phyloP scores from a whole-genome alignment of 2,888 invertebrate species.

The Athetis lepigone region DNA sequence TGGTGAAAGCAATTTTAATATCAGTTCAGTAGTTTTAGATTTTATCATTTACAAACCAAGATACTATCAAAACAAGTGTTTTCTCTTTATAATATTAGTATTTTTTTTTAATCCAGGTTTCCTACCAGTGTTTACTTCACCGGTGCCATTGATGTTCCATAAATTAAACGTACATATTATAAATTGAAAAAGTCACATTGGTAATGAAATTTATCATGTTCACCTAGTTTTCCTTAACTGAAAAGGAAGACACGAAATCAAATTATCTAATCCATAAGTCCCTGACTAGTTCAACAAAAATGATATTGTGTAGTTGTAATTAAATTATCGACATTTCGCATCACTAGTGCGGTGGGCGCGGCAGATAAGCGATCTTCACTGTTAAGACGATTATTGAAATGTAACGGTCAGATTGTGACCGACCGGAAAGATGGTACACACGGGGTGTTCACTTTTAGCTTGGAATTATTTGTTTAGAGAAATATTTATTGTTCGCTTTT shows the following conservation, averaged over 20 bases:
- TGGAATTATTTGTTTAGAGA: background rate
- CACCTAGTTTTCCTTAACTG: constrained; percentile 1
- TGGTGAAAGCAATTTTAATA: too few relatives aligned
- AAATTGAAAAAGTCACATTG: too few relatives aligned
- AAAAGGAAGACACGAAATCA: background rate
- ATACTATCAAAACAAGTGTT: too few relatives aligned
- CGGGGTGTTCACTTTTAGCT: constrained; percentile 66
- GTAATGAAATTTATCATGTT: constrained; percentile 30
- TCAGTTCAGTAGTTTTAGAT: too few relatives aligned
- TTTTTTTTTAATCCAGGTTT: too few relatives aligned
- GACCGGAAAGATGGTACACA: constrained; percentile 83
- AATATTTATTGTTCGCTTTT: too few relatives aligned
- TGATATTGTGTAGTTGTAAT: constrained; percentile 11
- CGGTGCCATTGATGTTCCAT: too few relatives aligned
- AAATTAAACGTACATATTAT: too few relatives aligned
- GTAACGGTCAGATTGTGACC: constrained; percentile 91
- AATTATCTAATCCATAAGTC: constrained; percentile 14
- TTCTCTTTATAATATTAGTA: too few relatives aligned
- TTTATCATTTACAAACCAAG: too few relatives aligned
- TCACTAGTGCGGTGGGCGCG: constrained; percentile 85
- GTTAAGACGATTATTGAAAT: constrained; percentile 91
- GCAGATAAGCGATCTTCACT: constrained; percentile 87
- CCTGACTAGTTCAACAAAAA: constrained; percentile 28
- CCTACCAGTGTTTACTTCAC: too few relatives aligned
- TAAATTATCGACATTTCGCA: constrained; percentile 62